Evolutionary conservation across 1,140 invertebrate species (phyloP), one percentile per base, ranked within the genome.

Genomic region (Drosophila gunungcola): DNA sequence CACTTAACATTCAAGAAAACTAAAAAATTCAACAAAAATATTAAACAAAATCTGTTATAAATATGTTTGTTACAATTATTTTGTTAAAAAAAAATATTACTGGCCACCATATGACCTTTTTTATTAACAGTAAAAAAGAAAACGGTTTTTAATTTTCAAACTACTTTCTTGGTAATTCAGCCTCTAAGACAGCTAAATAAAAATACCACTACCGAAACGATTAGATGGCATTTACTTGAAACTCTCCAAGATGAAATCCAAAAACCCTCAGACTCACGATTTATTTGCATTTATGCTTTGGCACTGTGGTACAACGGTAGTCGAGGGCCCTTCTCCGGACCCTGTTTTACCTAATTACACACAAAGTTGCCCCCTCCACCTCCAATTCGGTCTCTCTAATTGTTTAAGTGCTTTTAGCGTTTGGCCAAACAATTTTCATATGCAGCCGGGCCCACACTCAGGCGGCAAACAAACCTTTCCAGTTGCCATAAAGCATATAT

Each of bases 391-490:
- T 27, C 42, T 41, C 60, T 86, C 82, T 88, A 88, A 88, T 89
- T 88, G 84, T 83, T 88, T 88, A 88, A 88, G 83, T 88, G 83
- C 76, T 88, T 88, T 88, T 83, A 89, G 84, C 83, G 70, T 88
- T 88, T 83, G 62, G 74, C 83, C 73, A 86, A 86, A 86, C 74
- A 82, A 88, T 88, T 86, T 82, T 65, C 79, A 88, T 81, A 86
- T 62, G 68, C 73, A 86, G 53, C 45, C 67, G 48, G 57, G 76
- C 51, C 42, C 46, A 42, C 75, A 61, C 34, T 62, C 51, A 62
- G 38, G 45, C 32, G 34, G 70, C 77, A 70, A 75, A 80, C 77
- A 80, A 41, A 73, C 64, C 69, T 63, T 79, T 73, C 43, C 65
- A 83, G 65, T 79, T 88, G 58, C 48, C 48, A 58, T 49, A 57